A percentile compares a stretch with the other conserved stretches of the same genome.
These are phyloP conservation scores for Macrobrachium rosenbergii DNA, from an alignment of 1,140 invertebrate genomes.

Conservation along the genomic window DNA sequence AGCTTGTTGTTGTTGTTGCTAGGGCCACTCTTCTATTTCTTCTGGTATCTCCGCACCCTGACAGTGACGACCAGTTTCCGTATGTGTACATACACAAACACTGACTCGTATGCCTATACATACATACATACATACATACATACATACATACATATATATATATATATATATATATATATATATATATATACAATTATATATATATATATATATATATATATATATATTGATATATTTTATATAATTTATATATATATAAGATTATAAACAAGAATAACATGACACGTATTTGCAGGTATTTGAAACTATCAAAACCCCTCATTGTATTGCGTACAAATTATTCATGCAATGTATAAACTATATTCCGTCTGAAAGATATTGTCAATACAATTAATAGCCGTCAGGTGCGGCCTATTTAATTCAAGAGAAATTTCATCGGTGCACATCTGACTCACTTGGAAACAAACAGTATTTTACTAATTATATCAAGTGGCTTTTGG, in stretches of 20 bases:
- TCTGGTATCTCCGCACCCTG: neutral
- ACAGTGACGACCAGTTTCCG: neutral
- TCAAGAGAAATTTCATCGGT: too few species aligned
- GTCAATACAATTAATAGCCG: too few species aligned
- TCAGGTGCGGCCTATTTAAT: too few species aligned
- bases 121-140: neutral
- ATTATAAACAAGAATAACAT: neutral
- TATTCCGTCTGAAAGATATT: too few species aligned
- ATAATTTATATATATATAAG: neutral
- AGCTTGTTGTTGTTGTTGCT: neutral
- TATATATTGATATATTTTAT: neutral
- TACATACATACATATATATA: neutral
- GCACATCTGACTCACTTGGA: too few species aligned
- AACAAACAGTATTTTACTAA: too few species aligned
- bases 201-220: slow-evolving; percentile 22
- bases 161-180: neutral
- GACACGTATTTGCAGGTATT: too few species aligned
- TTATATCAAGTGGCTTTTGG: too few species aligned
- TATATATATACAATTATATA: slow-evolving; percentile 2
- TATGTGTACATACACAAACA: neutral
- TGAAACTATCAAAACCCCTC: too few species aligned
- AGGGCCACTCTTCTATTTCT: neutral
- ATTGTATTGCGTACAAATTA: too few species aligned
- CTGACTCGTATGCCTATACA: neutral
- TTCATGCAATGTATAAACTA: too few species aligned